phyloP scores from a whole-genome alignment of 2,797 vertebrate genomes.

The Gallinago solitaria region DNA sequence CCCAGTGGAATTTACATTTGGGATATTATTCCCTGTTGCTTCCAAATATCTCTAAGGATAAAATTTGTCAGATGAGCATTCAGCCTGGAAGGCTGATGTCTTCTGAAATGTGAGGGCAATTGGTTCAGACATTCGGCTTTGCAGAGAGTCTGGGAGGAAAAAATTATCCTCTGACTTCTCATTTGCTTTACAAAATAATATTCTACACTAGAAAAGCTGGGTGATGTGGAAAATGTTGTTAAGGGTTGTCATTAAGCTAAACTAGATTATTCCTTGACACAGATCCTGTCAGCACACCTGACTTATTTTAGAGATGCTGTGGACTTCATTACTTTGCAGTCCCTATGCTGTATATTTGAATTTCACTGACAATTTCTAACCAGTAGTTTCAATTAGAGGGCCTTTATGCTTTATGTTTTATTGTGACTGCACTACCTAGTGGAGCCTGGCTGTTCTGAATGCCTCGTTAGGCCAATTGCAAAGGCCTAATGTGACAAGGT shows the following conservation, averaged over 20 bases:
- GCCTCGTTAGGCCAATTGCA: background rate
- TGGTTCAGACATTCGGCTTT: conserved; percentile 2
- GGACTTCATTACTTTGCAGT: background rate
- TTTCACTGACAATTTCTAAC: background rate
- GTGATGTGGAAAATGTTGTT: background rate
- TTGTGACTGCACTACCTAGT: background rate
- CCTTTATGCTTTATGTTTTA: background rate
- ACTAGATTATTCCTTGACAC: background rate
- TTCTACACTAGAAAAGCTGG: background rate
- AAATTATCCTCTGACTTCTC: background rate
- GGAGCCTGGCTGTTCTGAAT: background rate
- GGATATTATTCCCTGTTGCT: background rate
- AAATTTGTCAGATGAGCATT: background rate
- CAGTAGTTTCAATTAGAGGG: background rate
- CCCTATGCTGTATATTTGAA: background rate
- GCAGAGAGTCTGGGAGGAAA: background rate
- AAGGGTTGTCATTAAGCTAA: background rate
- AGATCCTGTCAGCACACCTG: background rate
- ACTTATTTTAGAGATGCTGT: background rate
- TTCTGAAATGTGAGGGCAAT: background rate
- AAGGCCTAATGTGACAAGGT: background rate
- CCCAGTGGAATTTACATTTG: background rate
- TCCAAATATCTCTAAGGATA: background rate
- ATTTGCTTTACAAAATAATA: background rate
- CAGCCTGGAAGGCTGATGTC: background rate